Conservation (phyloP, 2,797 vertebrate species). For the Sebastes baramenuke region DNA sequence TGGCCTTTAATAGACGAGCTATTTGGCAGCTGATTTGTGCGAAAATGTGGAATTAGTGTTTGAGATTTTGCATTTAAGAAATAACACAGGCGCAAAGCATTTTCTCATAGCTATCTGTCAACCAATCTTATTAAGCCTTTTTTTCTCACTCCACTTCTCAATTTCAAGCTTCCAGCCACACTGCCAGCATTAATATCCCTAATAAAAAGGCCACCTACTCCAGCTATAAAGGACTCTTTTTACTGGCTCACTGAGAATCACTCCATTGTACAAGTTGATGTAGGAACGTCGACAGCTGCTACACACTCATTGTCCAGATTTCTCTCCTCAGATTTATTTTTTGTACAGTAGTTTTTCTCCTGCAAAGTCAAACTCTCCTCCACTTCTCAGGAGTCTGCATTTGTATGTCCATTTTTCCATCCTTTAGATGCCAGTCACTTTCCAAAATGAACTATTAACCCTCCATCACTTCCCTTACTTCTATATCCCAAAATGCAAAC, state of each 20-base stretch:
- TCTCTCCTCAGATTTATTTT: background rate
- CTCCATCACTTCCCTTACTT: background rate
- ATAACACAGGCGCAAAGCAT: background rate
- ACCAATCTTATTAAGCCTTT: background rate
- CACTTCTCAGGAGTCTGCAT: background rate
- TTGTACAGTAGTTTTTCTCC: background rate
- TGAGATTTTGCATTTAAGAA: background rate
- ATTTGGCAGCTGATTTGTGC: slow-evolving; percentile 14
- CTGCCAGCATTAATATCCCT: background rate
- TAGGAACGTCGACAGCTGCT: background rate
- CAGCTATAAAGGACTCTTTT: background rate
- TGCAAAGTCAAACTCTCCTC: background rate
- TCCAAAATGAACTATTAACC: background rate
- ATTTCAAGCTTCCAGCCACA: background rate
- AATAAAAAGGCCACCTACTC: background rate
- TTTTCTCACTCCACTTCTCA: background rate
- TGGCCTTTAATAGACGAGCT: background rate
- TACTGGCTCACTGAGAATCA: background rate
- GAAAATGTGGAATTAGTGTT: slow-evolving; percentile 5
- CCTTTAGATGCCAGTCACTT: background rate
- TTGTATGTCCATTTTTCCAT: background rate
- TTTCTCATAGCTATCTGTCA: background rate
- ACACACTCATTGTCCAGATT: background rate
- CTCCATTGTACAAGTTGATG: background rate
- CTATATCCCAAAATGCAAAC: background rate